Evolutionary conservation across 1,140 invertebrate genomes (phyloP).

Genomic region (Luehdorfia chinensis): DNA sequence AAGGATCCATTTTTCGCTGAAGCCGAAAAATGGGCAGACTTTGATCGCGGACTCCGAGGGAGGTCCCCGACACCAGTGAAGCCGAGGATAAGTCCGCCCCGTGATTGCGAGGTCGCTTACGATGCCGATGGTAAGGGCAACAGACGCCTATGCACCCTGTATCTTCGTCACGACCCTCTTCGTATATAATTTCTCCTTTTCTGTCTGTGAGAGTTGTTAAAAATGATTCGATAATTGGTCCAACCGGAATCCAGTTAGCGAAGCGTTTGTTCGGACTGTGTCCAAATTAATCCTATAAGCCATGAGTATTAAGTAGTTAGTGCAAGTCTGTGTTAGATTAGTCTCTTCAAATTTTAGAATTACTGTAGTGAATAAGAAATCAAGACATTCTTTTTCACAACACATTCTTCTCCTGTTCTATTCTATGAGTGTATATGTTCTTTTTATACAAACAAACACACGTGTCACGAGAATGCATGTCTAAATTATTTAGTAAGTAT

Average conservation of each 20-base stretch:
- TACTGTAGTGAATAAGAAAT: constrained; percentile 31
- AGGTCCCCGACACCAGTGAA: constrained; percentile 82
- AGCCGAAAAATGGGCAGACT: constrained; percentile 71
- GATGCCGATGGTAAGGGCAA: constrained; percentile 82
- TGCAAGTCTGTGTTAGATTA: constrained; percentile 12
- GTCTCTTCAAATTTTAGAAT: background rate
- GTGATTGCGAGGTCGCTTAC: constrained; percentile 81
- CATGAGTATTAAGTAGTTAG: constrained; percentile 20
- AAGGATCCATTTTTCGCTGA: constrained; percentile 74
- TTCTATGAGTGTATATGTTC: constrained; percentile 59
- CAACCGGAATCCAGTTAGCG: background rate
- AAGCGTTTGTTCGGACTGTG: constrained; percentile 16
- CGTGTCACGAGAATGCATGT: constrained; percentile 21
- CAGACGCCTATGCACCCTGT: constrained; percentile 44
- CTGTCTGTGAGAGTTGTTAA: constrained; percentile 14
- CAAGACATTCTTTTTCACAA: constrained; percentile 54
- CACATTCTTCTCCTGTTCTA: constrained; percentile 11
- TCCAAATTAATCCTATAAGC: constrained; percentile 19
- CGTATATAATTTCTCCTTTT: constrained; percentile 21
- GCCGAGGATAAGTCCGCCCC: constrained; percentile 80
- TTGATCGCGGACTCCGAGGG: constrained; percentile 75
- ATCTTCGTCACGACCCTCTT: constrained; percentile 55
- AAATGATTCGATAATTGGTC: background rate
- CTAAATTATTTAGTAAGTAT: constrained; percentile 14
- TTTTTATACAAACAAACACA: constrained; percentile 28